phyloP scores from a whole-genome alignment of 2,113 vertebrate genomes.

The Hippocampus mohnikei region DNA sequence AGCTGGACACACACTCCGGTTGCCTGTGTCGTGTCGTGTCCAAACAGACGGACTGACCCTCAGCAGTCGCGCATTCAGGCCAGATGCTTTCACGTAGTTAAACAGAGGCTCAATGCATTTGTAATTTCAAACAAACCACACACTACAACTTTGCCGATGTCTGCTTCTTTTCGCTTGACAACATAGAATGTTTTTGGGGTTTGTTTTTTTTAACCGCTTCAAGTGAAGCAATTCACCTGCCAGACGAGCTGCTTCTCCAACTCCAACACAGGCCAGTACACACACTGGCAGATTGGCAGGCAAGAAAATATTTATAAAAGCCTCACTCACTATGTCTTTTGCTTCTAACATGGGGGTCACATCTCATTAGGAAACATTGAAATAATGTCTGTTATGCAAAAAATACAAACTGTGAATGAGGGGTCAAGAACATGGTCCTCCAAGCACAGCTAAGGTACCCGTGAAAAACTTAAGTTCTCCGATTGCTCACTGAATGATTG shows the following conservation, averaged over 20 bases:
- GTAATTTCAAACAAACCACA: background rate
- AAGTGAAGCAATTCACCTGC: conserved; percentile 37
- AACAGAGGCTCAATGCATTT: background rate
- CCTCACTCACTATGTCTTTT: background rate
- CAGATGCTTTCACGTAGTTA: conserved; percentile 44
- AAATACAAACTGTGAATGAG: background rate
- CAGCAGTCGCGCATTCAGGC: conserved; percentile 43
- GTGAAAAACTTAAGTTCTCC: too few species aligned
- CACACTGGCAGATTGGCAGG: conserved; percentile 22
- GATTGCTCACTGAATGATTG: too few species aligned
- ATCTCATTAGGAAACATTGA: background rate
- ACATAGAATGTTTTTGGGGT: conserved; percentile 12
- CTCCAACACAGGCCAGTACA: conserved; percentile 16
- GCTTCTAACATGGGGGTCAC: background rate
- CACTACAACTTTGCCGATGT: conserved; percentile 1
- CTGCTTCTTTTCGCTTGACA: conserved; percentile 6
- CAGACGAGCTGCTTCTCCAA: conserved; percentile 33
- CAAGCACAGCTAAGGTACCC: too few species aligned
- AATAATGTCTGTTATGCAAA: background rate
- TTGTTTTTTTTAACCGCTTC: conserved; percentile 23
- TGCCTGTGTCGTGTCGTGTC: conserved; percentile 36
- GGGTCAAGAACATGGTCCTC: too few species aligned
- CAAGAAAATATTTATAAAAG: conserved; percentile 23
- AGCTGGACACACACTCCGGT: conserved; percentile 32
- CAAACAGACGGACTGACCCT: conserved; percentile 53